phyloP scores from a whole-genome alignment of 2,113 vertebrate species.

The Passer domesticus region DNA sequence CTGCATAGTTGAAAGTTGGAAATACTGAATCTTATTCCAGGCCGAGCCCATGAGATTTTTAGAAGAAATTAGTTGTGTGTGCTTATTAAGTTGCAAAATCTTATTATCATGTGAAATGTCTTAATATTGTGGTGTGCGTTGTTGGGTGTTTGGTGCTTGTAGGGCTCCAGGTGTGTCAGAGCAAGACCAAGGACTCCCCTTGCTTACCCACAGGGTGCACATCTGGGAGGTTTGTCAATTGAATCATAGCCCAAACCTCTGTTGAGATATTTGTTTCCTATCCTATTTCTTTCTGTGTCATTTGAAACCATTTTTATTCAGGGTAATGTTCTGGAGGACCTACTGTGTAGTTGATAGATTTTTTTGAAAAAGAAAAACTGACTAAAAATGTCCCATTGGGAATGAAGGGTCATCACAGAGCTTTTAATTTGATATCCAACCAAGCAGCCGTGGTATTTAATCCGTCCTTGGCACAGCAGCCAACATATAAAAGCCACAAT shows the following conservation, averaged over 20 bases:
- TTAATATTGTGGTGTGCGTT: fast-evolving
- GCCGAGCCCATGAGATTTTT: background rate
- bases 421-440: slow-evolving; percentile 24
- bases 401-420: slow-evolving; percentile 2
- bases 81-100: background rate
- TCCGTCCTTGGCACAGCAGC: background rate
- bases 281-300: background rate
- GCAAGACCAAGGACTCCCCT: background rate
- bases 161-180: background rate
- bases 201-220: background rate
- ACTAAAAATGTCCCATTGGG: background rate
- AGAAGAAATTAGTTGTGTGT: background rate
- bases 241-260: background rate
- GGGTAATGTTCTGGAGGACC: background rate
- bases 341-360: slow-evolving; percentile 14
- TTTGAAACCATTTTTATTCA: background rate
- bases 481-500: background rate
- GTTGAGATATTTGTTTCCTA: background rate
- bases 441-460: background rate
- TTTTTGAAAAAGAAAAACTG: background rate
- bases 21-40: background rate
- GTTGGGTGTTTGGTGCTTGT: background rate
- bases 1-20: background rate
- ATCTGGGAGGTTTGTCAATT: background rate
- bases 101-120: background rate